These are phyloP conservation scores for Drosophila imparisetae DNA, from an alignment of 2,888 invertebrate genomes.

Conservation along the genomic window DNA sequence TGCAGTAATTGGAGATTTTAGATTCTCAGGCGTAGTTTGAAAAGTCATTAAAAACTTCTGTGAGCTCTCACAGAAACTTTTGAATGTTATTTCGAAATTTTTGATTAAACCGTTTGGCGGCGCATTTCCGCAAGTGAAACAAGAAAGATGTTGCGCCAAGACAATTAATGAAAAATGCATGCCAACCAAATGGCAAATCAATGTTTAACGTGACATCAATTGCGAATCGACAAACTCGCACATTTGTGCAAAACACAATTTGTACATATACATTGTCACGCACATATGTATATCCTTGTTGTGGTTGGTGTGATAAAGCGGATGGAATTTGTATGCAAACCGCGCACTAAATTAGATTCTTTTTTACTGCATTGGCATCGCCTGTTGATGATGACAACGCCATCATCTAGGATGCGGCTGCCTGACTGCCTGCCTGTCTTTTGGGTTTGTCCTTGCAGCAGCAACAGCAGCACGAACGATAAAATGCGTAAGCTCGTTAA, in stretches of 20 bases:
- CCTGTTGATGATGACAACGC: conserved; percentile 61
- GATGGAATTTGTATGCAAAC: conserved; percentile 82
- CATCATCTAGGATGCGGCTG: conserved; percentile 42
- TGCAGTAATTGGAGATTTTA: conserved; percentile 73
- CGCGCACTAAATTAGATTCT: conserved; percentile 84
- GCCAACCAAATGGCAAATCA: conserved; percentile 76
- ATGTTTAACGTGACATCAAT: conserved; percentile 84
- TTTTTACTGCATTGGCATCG: conserved; percentile 77
- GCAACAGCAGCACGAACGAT: conserved; percentile 44
- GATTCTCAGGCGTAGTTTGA: conserved; percentile 66
- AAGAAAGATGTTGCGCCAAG: conserved; percentile 37
- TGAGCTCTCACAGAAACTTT: conserved; percentile 61
- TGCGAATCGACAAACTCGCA: conserved; percentile 54
- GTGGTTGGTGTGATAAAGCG: conserved; percentile 12
- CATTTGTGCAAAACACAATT: not conserved
- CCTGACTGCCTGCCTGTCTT: conserved; percentile 3
- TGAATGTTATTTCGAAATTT: conserved; percentile 73
- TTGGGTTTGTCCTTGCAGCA: conserved; percentile 31
- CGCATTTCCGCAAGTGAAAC: conserved; percentile 21
- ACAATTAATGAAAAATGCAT: conserved; percentile 83
- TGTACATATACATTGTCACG: conserved; percentile 66
- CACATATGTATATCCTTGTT: conserved; percentile 25
- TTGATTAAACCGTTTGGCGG: conserved; percentile 78
- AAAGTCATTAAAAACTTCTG: conserved; percentile 84
- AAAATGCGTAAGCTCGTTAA: conserved; percentile 79